A percentile compares a stretch with the other conserved stretches of the same genome.
Evolutionary conservation across 2,888 invertebrate genomes (phyloP).

Genomic region (Acholoe squamosa): DNA sequence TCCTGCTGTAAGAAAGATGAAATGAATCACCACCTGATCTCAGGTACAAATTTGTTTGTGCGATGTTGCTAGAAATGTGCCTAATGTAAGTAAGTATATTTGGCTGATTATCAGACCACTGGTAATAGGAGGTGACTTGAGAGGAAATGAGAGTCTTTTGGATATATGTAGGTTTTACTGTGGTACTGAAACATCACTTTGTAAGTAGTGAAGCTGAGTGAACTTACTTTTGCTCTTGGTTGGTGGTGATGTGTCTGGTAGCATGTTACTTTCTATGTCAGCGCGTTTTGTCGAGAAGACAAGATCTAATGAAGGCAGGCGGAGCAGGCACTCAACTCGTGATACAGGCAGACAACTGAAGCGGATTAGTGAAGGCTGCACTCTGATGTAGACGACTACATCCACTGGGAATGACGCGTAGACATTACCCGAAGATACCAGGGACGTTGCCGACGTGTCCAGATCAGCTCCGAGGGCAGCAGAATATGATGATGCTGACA

Average conservation of each 20-base stretch:
- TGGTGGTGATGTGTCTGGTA: conserved; percentile 56
- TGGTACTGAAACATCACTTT: too few species aligned
- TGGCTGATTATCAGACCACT: too few species aligned
- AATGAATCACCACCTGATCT: too few species aligned
- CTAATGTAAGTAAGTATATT: too few species aligned
- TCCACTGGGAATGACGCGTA: conserved; percentile 95
- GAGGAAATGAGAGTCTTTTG: too few species aligned
- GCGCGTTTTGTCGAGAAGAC: conserved; percentile 90
- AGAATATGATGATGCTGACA: neutral
- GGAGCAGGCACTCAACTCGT: conserved; percentile 73
- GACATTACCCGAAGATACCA: conserved; percentile 67
- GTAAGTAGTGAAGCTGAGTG: too few species aligned
- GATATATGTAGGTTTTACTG: too few species aligned
- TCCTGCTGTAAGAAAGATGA: neutral
- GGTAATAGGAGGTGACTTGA: too few species aligned
- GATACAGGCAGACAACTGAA: conserved; percentile 89
- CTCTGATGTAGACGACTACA: conserved; percentile 98
- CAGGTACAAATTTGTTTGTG: too few species aligned
- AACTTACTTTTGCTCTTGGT: conserved; percentile 66
- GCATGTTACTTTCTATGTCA: conserved; percentile 73
- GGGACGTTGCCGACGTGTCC: conserved; percentile 68
- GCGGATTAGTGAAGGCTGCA: conserved; percentile 86
- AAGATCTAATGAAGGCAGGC: conserved; percentile 96
- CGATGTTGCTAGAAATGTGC: too few species aligned
- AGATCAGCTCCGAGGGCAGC: conserved; percentile 1